Evolutionary conservation across 1,140 invertebrate species (phyloP).

Genomic region (Gyrodactylus bullatarudis): DNA sequence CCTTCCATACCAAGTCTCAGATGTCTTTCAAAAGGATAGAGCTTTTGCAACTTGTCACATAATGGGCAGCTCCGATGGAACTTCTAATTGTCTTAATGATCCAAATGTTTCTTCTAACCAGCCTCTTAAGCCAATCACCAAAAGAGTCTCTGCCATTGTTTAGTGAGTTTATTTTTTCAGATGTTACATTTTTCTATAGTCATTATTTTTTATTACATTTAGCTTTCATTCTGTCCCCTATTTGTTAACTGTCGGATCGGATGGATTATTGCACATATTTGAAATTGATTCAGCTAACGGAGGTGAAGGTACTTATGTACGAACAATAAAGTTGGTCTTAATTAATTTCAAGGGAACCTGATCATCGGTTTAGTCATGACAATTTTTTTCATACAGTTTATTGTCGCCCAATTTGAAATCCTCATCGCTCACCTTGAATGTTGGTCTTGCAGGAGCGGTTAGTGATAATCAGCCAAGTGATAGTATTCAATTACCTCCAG

Average conservation of each 20-base stretch:
- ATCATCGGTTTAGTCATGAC: too few relatives aligned
- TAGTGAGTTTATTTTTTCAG: neutral
- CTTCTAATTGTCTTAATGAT: neutral
- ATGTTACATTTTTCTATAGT: neutral
- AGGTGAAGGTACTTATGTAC: neutral
- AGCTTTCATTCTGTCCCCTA: neutral
- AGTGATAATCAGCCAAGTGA: neutral
- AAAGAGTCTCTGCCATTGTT: neutral
- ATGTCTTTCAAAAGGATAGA: neutral
- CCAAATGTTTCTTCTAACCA: neutral
- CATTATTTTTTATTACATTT: neutral
- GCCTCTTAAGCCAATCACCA: neutral
- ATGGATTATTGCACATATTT: neutral
- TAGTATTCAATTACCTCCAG: neutral
- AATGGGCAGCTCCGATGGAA: neutral
- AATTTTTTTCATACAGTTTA: neutral
- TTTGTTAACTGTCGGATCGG: neutral
- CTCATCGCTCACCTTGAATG: neutral
- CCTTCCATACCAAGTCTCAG: neutral
- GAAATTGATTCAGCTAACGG: neutral
- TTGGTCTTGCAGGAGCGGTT: neutral
- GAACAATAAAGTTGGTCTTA: neutral
- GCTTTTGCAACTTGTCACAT: neutral
- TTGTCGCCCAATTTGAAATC: neutral
- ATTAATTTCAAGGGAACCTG: neutral